A percentile compares a stretch with the other conserved stretches of the same genome.
Conservation (phyloP, 2,113 vertebrate species). For the Oriolus oriolus region DNA sequence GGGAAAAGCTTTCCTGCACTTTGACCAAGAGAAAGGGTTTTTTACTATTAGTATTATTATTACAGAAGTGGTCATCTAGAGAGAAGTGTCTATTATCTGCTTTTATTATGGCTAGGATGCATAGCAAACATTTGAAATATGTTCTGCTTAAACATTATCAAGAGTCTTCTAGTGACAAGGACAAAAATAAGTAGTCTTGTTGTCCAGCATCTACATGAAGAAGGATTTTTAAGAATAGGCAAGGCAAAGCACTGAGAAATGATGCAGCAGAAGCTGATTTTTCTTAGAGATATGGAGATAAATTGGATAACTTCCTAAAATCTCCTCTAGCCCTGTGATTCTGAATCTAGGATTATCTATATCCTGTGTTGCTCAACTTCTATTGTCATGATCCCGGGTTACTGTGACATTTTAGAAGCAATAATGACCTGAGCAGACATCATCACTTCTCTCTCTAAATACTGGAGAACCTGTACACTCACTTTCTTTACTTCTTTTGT, state of each 20-base stretch:
- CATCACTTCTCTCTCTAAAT: not conserved
- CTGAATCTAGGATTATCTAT: conserved; percentile 5
- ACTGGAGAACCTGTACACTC: not conserved
- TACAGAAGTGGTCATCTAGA: not conserved
- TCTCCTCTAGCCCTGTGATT: not conserved
- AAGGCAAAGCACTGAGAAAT: not conserved
- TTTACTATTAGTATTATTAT: not conserved
- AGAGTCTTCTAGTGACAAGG: not conserved
- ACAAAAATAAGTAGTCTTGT: not conserved
- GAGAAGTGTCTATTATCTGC: not conserved
- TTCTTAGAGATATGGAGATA: not conserved
- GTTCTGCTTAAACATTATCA: not conserved
- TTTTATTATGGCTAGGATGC: not conserved
- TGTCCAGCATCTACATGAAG: not conserved
- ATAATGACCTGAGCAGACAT: not conserved
- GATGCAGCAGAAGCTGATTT: not conserved
- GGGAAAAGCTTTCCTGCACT: not conserved
- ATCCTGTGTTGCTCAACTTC: not conserved
- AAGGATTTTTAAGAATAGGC: not conserved
- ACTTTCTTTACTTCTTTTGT: not conserved
- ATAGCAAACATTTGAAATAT: not conserved
- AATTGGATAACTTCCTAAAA: not conserved
- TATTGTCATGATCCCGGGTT: not conserved
- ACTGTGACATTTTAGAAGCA: not conserved
- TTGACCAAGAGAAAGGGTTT: fast-evolving